These are phyloP conservation scores for Chauna torquata DNA, from an alignment of 2,113 vertebrate genomes.

Conservation along the genomic window DNA sequence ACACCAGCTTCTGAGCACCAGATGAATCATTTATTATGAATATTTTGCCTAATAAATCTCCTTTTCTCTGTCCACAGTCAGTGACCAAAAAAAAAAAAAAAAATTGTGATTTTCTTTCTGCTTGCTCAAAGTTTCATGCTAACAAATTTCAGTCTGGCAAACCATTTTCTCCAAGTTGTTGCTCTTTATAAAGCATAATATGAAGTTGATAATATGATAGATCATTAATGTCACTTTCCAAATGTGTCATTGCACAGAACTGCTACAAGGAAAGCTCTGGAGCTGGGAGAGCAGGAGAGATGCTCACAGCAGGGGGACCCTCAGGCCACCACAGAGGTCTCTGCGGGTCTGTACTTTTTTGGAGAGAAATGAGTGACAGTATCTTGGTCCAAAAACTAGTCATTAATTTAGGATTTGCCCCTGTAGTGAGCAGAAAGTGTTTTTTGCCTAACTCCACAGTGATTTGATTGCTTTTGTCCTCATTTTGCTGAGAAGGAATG, in stretches of 20 bases:
- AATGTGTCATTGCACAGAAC: no score
- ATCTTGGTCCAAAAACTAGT: neutral
- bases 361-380: neutral
- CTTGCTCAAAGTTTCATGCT: neutral
- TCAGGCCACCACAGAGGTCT: neutral
- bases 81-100: neutral
- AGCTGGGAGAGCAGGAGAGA: neutral
- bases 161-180: neutral
- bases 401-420: neutral
- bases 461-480: neutral
- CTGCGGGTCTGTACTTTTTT: neutral
- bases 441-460: neutral
- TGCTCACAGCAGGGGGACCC: neutral
- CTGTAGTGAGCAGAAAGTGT: neutral
- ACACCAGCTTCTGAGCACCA: neutral
- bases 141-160: neutral
- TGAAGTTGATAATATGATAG: neutral
- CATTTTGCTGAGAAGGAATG: neutral
- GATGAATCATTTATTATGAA: conserved; percentile 21
- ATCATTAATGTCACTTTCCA: neutral
- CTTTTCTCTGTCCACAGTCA: neutral
- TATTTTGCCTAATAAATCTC: neutral
- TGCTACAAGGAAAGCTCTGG: neutral
- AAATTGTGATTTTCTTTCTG: neutral
- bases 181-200: neutral